Evolutionary conservation across 2,888 invertebrate species (phyloP), one percentile per base, ranked within the genome.

Genomic region (Heteromyza rotundicornis): DNA sequence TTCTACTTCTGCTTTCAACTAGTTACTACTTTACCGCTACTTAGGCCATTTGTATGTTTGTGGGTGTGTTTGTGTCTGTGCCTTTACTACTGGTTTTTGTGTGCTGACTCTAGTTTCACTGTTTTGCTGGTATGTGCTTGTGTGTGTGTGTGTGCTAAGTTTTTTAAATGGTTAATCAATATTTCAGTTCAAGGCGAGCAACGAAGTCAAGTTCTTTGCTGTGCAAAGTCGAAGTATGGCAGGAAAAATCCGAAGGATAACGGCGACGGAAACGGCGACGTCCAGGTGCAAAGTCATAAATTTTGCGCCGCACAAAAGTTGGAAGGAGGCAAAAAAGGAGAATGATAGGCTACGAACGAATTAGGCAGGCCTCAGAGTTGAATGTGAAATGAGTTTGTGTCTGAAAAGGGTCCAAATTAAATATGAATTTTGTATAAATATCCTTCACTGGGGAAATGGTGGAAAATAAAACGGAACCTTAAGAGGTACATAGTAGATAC

Each of bases 151-250:
- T 40, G 10, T 40, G n/a, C n/a, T 40, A 47, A 17, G 17, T 47
- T 20, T 32, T 60, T 59, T 63, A 68, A 71, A 71, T 71, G 62
- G 68, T 69, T 69, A 71, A 71, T 71, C 71, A 68, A 71, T 71
- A 71, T 68, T 67, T 68, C 40, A 71, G 70, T 71, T 71, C 71
- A 71, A 69, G 71, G 71, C 67, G 47, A 65, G 64, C 60, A 47
- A 56, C 32, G 52, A 65, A 68, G 68, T 69, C 68, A 71, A 71
- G 71, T 69, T 68, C 67, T 68, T 62, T 64, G 64, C 50, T 60
- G 23, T 40, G 2, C 27, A 47, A n/a, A 7, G 8, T 40, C 14
- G 10, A n/a, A 40, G 40, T 40, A 12, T 40, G n/a, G n/a, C n/a
- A n/a, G 12, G n/a, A n/a, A 40, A 7, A 40, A 14, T 47, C 19